Percentiles rank a stretch among this genome's conserved stretches.
These are phyloP conservation scores for Zoroaster sp. DNA, from an alignment of 53 echinoderm and acorn worm genomes.

Conservation along the genomic window DNA sequence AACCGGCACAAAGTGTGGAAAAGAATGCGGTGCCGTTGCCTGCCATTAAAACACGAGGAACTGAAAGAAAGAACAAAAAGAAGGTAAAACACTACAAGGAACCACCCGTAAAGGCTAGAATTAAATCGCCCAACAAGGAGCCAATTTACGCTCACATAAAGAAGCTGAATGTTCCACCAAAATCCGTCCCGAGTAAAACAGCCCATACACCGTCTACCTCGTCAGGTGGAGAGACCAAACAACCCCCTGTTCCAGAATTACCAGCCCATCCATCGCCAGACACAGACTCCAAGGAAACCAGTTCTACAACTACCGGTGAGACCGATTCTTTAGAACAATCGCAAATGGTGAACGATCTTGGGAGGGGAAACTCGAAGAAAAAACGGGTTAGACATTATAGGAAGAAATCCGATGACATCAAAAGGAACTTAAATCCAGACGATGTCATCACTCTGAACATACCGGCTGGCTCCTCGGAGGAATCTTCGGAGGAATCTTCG, in stretches of 20 bases:
- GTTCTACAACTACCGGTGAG: background rate
- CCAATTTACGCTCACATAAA: slow-evolving; percentile 42
- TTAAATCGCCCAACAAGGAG: slow-evolving; percentile 24
- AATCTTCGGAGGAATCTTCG: background rate
- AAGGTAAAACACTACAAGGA: slow-evolving; percentile 35
- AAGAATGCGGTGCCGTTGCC: slow-evolving; percentile 6
- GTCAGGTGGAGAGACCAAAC: background rate
- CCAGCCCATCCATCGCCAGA: background rate
- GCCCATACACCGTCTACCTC: slow-evolving; percentile 4
- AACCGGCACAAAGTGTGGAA: slow-evolving; percentile 2
- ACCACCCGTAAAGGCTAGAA: slow-evolving; percentile 33
- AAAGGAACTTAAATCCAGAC: background rate
- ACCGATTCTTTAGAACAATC: background rate
- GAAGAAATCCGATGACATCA: slow-evolving; percentile 22
- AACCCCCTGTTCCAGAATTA: background rate
- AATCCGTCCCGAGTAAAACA: background rate
- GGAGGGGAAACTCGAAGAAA: slow-evolving; percentile 31
- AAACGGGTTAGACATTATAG: slow-evolving; percentile 17
- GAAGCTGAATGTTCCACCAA: slow-evolving; percentile 26
- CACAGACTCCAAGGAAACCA: background rate
- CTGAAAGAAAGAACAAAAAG: background rate
- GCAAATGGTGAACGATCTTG: slow-evolving; percentile 14
- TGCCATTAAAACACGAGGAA: background rate
- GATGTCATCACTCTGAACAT: background rate
- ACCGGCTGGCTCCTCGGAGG: background rate